Base-by-base conservation (phyloP, 2,888 invertebrate genomes). In the Mythimna impura region DNA sequence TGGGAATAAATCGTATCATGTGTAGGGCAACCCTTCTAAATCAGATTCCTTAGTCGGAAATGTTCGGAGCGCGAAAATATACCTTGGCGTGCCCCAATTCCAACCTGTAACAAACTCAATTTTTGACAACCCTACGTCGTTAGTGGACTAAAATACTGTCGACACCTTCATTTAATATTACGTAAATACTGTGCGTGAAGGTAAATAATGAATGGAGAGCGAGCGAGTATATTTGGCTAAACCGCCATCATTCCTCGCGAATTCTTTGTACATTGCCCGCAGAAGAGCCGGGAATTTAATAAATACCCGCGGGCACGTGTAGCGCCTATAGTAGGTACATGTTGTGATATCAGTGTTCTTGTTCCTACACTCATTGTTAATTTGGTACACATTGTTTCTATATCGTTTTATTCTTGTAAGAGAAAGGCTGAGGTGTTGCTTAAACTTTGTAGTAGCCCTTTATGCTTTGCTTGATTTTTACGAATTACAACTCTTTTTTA, bases 241-340 rank as follows among this genome's bases (percentile, higher is more conserved):
- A 30, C 25, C 30, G 25, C 52, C 55, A 17, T 36, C 66, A 65
- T 65, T 52, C 22, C 47, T 58, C 52, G 57, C 10, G 34, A 25
- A 69, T 68, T 50, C 43, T 66, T 75, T 71, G 57, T 50, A 54
- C 54, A 65, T 68, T 47, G 25, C 58, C 55, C 17, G n/a, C 63
- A 60, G 71, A 78, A 50, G 34, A 69, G 50, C 22, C 22, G 43
- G 65, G 71, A 66, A 83, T 81, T 63, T 83, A 74, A 83, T 75
- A 71, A 67, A 69, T 74, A 55, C 14, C 34, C 60, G 40, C 54
- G 43, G 22, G 34, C 22, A 55, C 57, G 47, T 66, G 82, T 34
- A 20, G 17, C 0, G 34, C 58, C 47, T 12, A 3, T 50, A 25
- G 30, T n/a, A n/a, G n/a, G n/a, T 34, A 30, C 14, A 10, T 52